Base-by-base conservation (phyloP, 2,113 vertebrate genomes). In the Rana temporaria region DNA sequence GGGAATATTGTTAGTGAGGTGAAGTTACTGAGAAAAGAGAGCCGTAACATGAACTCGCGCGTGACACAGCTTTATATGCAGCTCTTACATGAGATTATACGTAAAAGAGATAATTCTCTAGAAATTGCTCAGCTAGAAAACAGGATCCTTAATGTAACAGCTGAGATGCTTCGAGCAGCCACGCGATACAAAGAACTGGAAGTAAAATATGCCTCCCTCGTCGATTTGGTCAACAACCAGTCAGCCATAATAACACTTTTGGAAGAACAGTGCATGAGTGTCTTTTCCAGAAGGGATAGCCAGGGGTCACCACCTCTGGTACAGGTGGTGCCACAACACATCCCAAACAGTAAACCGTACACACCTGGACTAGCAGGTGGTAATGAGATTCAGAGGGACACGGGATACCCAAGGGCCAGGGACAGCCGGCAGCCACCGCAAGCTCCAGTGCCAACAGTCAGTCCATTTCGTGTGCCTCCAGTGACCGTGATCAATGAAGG, bases 1-100 rank as follows among this genome's bases (percentile, higher is more conserved):
- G 98, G 98, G 15, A 98, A 96, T 90, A 92, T 99, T 20, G 97
- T 99, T 59, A 99, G 95, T 0, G 98, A 99, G 90, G 98, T 99
- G 56, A 99, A 99, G 89, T 87, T 99, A 69, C 91, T 99, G 87
- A 90, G 98, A 84, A 99, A 99, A 78, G 98, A 99, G 88, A 99
- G 98, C 67, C 94, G 98, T 0, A 99, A 99, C 88, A 99, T 99
- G 98, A 99, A 99, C 91, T 98, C 98, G 0, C 94, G 98, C 0
- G 98, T 99, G 22, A 99, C 98, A 4, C 98, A 99, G 9, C 96
- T 99, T 82, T 99, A 99, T 15, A 98, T 99, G 98, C 98, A 99
- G 69, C 95, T 99, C 81, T 79, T 99, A 84, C 98, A 99, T 6
- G 98, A 99, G 93, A 99, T 99, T 52, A 99, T 99, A 76, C 95